A percentile compares a stretch with the other conserved stretches of the same genome.
These are phyloP conservation scores for Cichlasoma orientale DNA, from an alignment of 2,797 vertebrate genomes.

Conservation along the genomic window DNA sequence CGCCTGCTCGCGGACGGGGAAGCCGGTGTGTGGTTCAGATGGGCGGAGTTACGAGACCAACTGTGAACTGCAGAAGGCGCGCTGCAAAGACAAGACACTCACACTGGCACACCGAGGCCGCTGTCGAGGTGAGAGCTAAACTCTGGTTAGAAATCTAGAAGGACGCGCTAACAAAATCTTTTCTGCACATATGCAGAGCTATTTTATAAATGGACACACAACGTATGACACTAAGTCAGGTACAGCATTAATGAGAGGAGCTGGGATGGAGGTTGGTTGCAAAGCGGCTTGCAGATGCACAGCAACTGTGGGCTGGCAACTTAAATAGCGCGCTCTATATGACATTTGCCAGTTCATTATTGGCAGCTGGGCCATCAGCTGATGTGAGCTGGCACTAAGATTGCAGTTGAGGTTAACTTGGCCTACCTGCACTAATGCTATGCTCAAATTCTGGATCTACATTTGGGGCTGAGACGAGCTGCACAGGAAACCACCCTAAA, in stretches of 20 bases:
- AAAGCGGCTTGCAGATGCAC: not conserved
- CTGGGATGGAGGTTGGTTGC: not conserved
- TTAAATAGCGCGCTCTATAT: not conserved
- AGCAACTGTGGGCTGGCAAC: not conserved
- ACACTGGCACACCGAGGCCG: constrained; percentile 87
- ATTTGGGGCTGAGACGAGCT: not conserved
- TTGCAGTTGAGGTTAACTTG: not conserved
- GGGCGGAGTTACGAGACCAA: constrained; percentile 91
- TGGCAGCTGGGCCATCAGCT: too few relatives aligned
- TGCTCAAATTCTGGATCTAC: not conserved
- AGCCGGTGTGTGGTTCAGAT: constrained; percentile 93
- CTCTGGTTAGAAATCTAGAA: not conserved
- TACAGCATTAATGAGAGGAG: not conserved
- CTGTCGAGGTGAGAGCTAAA: constrained; percentile 88
- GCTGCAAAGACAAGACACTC: constrained; percentile 89
- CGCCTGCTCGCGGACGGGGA: constrained; percentile 87
- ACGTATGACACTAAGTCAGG: not conserved
- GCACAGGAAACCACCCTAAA: not conserved
- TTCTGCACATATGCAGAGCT: not conserved
- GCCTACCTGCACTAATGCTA: not conserved
- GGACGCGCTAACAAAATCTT: not conserved
- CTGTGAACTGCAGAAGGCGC: constrained; percentile 96
- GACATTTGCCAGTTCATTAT: too few relatives aligned
- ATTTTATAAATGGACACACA: not conserved
- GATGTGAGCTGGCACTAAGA: not conserved